These are phyloP conservation scores for Parus major DNA, from an alignment of 2,113 vertebrate genomes.

Conservation along the genomic window DNA sequence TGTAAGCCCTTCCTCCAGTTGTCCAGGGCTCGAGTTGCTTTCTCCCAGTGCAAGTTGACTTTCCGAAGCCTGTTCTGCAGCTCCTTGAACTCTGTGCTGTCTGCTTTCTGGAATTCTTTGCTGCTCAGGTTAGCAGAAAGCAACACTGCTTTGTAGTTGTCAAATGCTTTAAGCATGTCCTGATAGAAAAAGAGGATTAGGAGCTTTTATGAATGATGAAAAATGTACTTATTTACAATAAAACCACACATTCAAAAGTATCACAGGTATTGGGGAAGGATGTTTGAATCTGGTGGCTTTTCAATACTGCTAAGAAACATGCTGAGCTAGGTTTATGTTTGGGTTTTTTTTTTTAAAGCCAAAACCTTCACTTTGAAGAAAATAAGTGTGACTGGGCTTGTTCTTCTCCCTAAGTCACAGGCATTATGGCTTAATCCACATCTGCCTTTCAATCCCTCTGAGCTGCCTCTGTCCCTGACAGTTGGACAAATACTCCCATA, in stretches of 20 bases:
- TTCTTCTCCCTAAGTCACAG: background rate
- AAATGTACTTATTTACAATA: background rate
- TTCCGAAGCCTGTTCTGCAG: slow-evolving; percentile 77
- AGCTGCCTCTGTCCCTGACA: background rate
- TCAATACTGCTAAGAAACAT: background rate
- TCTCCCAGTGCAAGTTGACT: slow-evolving; percentile 85
- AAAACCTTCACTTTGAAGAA: background rate
- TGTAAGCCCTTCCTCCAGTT: slow-evolving; percentile 81
- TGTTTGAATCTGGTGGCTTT: background rate
- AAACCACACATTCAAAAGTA: background rate
- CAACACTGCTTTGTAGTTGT: slow-evolving; percentile 85
- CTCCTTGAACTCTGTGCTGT: slow-evolving; percentile 74
- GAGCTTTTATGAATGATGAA: background rate
- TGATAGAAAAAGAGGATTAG: slow-evolving; percentile 39
- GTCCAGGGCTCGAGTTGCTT: slow-evolving; percentile 73
- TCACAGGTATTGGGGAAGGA: background rate
- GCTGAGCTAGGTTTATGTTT: background rate
- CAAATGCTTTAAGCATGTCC: slow-evolving; percentile 85
- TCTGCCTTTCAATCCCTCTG: background rate
- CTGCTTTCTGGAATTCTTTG: slow-evolving; percentile 73
- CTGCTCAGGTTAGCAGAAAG: slow-evolving; percentile 82
- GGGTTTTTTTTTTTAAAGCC: background rate
- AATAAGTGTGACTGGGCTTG: background rate
- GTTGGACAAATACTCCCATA: background rate
- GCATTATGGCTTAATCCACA: background rate